Base-by-base conservation (phyloP, 2,888 invertebrate species). In the Nysson spinosus region DNA sequence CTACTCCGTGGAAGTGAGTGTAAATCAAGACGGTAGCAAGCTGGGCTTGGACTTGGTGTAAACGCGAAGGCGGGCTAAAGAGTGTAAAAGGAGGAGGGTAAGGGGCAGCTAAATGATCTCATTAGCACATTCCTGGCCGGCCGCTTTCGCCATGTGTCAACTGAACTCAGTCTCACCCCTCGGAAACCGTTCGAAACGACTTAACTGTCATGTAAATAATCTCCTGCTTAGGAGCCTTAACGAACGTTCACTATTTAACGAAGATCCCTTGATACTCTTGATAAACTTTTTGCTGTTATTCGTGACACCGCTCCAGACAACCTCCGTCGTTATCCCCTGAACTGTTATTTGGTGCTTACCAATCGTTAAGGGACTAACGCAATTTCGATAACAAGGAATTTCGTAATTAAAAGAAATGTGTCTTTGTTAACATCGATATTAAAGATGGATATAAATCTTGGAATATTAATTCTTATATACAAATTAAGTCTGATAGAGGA, bases 41-140 rank as follows among this genome's bases (percentile, higher is more conserved):
- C 63, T 47, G 62, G 52, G 42, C 63, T 58, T 46, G 42, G 62
- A 74, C 58, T 42, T 56, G 57, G 60, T 55, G 74, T 73, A 75
- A 77, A 73, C 52, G 72, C 67, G 66, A 61, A 60, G 68, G 63
- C 67, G 64, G 67, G 64, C 56, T 66, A 69, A 64, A 69, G 70
- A 75, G 76, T 62, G 68, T 55, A 72, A 65, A 72, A 69, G 71
- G 43, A 63, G 62, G 62, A 58, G 68, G 50, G n/a, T n/a, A 42
- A 54, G 56, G 66, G 67, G 69, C 72, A 76, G 83, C 82, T 83
- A 85, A 85, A 86, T 85, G 85, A 85, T 84, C 86, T 85, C 85
- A 86, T 86, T 86, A 86, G 83, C 85, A 83, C 85, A 86, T 86
- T 85, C 85, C 81, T 82, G 73, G 75, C 76, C 69, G 79, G 72